A percentile compares a stretch with the other conserved stretches of the same genome.
These are phyloP conservation scores for Polydrusus tereticollis DNA, from an alignment of 2,888 invertebrate genomes.

Conservation along the genomic window DNA sequence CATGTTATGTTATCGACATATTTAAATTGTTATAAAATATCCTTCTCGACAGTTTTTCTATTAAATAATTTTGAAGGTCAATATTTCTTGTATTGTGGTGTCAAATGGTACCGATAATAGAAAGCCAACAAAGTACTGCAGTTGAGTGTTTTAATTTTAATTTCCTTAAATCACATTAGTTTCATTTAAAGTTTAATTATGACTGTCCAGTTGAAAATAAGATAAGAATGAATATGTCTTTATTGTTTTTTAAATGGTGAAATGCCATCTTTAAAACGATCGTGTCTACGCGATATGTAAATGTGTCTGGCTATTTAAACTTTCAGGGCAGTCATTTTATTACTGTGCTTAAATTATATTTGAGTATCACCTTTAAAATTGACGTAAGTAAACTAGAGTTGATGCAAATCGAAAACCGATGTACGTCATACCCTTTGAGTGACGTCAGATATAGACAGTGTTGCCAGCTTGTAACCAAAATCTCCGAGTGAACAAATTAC, in stretches of 20 bases:
- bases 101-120: slow-evolving; percentile 9
- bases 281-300: background rate
- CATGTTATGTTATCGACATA: slow-evolving; percentile 1
- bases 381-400: background rate
- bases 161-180: background rate
- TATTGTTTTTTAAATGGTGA: background rate
- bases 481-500: too few relatives aligned
- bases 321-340: background rate
- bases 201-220: background rate
- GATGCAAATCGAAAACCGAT: too few relatives aligned
- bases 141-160: background rate
- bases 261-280: background rate
- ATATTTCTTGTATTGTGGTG: background rate
- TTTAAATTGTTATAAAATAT: slow-evolving; percentile 10
- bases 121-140: background rate
- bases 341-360: background rate
- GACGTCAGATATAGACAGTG: too few relatives aligned
- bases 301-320: background rate
- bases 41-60: background rate
- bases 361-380: background rate
- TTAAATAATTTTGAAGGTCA: slow-evolving; percentile 14
- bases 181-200: background rate
- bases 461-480: too few relatives aligned
- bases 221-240: background rate
- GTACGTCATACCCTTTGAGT: too few relatives aligned